phyloP scores from a whole-genome alignment of 1,140 invertebrate species.

The Drosophila ambigua region DNA sequence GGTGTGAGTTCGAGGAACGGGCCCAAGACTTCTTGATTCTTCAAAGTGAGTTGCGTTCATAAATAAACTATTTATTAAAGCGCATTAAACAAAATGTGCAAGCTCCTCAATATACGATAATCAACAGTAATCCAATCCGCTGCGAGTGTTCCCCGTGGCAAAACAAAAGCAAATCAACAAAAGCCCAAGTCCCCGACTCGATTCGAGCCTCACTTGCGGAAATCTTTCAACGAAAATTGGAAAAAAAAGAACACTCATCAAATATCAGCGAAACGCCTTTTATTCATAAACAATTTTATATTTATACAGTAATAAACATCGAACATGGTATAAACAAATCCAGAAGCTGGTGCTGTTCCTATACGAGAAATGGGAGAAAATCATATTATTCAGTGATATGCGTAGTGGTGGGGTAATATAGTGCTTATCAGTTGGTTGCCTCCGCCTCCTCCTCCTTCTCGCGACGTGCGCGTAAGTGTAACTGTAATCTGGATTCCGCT shows the following conservation, averaged over 20 bases:
- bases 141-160: constrained; percentile 26
- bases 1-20: too few relatives aligned
- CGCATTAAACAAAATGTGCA: constrained; percentile 11
- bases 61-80: neutral
- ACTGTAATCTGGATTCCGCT: constrained; percentile 24
- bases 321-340: neutral
- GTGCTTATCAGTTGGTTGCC: constrained; percentile 20
- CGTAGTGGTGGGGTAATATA: too few relatives aligned
- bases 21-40: too few relatives aligned
- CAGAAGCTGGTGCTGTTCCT: neutral
- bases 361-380: neutral
- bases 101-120: constrained; percentile 37
- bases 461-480: constrained; percentile 1
- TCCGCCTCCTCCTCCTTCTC: constrained; percentile 1
- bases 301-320: constrained; percentile 35
- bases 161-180: constrained; percentile 20
- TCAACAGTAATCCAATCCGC: constrained; percentile 34
- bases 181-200: constrained; percentile 16
- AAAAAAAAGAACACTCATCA: constrained; percentile 42
- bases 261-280: constrained; percentile 41
- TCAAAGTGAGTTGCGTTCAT: too few relatives aligned
- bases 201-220: constrained; percentile 1
- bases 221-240: constrained; percentile 18
- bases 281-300: constrained; percentile 36
- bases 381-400: neutral